Conservation (phyloP, 2,888 invertebrate species). For the Cheilosia grossa region DNA sequence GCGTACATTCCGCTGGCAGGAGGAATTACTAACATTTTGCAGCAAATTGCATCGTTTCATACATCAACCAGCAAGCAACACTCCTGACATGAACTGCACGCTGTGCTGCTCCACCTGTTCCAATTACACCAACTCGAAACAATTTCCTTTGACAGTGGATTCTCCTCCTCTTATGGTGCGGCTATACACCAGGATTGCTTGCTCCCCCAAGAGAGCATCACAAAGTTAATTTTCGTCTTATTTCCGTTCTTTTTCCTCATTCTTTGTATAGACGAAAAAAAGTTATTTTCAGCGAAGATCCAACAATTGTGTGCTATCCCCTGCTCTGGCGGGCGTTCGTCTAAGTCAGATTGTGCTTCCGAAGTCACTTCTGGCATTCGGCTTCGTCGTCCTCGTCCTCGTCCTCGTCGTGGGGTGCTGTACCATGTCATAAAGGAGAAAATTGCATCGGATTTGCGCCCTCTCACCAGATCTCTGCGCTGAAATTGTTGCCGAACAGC, state of each 20-base stretch:
- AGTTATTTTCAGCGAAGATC: constrained; percentile 14
- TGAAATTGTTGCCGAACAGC: constrained; percentile 52
- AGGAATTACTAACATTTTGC: constrained; percentile 40
- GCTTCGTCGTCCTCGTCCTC: constrained; percentile 9
- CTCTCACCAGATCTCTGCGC: constrained; percentile 20
- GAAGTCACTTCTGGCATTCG: constrained; percentile 60
- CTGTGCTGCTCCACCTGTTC: constrained; percentile 61
- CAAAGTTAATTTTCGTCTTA: constrained; percentile 72
- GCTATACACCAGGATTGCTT: background rate
- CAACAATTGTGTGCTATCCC: background rate
- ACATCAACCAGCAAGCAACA: constrained; percentile 60
- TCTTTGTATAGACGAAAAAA: constrained; percentile 36
- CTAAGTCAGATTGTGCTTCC: constrained; percentile 52
- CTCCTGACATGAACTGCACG: constrained; percentile 27
- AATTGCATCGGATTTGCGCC: constrained; percentile 65
- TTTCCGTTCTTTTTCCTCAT: constrained; percentile 49
- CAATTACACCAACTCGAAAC: constrained; percentile 67
- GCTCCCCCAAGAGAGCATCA: constrained; percentile 53
- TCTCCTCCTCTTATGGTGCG: constrained; percentile 8
- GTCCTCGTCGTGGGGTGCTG: constrained; percentile 16
- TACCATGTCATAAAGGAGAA: constrained; percentile 55
- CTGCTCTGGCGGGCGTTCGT: constrained; percentile 30
- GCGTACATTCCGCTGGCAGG: constrained; percentile 13
- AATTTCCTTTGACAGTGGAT: constrained; percentile 64
- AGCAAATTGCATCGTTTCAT: constrained; percentile 68